Evolutionary conservation across 1,140 invertebrate genomes (phyloP).

Genomic region (Cydia fagiglandana): DNA sequence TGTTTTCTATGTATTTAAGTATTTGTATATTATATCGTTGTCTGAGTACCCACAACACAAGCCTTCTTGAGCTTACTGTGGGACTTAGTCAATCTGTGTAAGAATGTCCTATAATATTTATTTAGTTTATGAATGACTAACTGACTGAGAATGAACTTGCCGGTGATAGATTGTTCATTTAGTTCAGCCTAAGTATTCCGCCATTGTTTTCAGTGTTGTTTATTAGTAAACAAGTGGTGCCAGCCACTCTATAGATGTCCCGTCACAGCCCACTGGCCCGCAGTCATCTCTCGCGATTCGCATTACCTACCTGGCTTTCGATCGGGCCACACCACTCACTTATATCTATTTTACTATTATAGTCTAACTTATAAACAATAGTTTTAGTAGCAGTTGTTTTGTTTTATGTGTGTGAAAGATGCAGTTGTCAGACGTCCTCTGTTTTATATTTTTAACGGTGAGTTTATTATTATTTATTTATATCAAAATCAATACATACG

Average conservation of each 20-base stretch:
- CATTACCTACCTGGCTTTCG: slow-evolving; percentile 54
- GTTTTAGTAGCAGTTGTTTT: neutral
- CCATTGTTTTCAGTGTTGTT: neutral
- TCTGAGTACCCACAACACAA: too few species aligned
- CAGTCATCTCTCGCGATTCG: slow-evolving; percentile 44
- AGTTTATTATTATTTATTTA: slow-evolving; percentile 34
- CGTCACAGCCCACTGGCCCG: slow-evolving; percentile 47
- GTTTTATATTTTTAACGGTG: slow-evolving; percentile 53
- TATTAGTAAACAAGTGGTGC: slow-evolving; percentile 38
- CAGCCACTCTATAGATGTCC: slow-evolving; percentile 43
- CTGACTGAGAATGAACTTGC: neutral
- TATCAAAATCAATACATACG: too few species aligned
- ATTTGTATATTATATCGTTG: too few species aligned
- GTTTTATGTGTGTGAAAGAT: slow-evolving; percentile 44
- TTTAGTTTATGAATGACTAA: neutral
- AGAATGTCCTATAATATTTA: too few species aligned
- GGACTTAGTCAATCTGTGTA: too few species aligned
- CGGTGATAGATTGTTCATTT: neutral
- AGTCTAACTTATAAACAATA: neutral
- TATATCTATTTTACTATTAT: neutral
- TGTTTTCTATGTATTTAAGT: too few species aligned
- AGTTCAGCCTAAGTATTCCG: neutral
- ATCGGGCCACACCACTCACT: slow-evolving; percentile 36
- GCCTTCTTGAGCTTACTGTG: too few species aligned
- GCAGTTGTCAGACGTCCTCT: slow-evolving; percentile 46